These are phyloP conservation scores for Cecidostiba fungosa DNA, from an alignment of 2,888 invertebrate genomes.

Conservation along the genomic window DNA sequence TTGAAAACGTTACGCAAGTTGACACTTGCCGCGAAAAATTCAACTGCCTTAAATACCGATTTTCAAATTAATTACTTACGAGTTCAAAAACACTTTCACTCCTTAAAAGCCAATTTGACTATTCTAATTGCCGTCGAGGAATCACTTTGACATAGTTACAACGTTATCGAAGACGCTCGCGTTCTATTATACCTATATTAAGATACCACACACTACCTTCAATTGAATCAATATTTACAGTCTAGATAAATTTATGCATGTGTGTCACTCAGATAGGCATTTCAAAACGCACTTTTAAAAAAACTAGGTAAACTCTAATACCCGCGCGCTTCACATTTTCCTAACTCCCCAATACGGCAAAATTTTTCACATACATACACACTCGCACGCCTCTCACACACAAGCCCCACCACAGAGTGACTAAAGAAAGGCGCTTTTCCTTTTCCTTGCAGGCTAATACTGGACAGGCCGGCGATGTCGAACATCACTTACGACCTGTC, in stretches of 20 bases:
- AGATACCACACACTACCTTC: background rate
- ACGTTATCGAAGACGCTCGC: background rate
- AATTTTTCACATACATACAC: background rate
- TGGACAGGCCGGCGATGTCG: conserved; percentile 84
- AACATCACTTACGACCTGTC: conserved; percentile 87
- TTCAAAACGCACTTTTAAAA: background rate
- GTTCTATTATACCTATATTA: background rate
- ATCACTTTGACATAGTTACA: background rate
- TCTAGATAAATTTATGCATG: background rate
- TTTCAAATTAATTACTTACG: background rate
- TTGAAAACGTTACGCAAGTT: background rate
- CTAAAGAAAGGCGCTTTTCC: background rate
- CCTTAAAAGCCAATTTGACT: background rate
- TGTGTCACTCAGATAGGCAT: background rate
- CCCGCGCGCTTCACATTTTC: background rate
- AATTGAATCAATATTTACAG: background rate
- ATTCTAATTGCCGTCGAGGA: background rate
- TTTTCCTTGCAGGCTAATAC: conserved; percentile 80
- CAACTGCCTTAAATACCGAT: background rate
- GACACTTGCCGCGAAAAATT: background rate
- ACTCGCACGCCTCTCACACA: background rate
- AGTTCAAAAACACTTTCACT: background rate
- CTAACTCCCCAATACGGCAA: background rate
- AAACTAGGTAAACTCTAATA: background rate
- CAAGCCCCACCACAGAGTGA: background rate